Evolutionary conservation across 37 sponge, comb jelly and placozoan genomes (phyloP).

Genomic region (Haliclona indistincta): DNA sequence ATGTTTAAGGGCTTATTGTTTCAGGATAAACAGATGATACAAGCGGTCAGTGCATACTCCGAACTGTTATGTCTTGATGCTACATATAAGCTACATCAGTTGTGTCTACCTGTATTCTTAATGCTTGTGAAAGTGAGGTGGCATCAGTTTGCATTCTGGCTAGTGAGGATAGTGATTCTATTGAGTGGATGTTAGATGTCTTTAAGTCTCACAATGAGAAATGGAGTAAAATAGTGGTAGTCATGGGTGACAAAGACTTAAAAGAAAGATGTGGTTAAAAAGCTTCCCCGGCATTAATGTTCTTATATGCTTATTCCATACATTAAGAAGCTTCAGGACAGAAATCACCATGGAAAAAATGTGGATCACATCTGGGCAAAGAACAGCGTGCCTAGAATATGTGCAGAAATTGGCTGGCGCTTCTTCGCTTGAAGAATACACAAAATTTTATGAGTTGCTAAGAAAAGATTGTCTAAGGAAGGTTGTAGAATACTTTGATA

Average conservation of each 20-base stretch:
- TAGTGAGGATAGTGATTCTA: background rate
- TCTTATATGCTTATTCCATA: conserved; percentile 2
- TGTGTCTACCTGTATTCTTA: too few species aligned
- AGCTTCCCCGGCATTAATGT: background rate
- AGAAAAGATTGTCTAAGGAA: background rate
- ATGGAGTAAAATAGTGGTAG: background rate
- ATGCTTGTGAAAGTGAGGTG: conserved; percentile 4
- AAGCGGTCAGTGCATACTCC: too few species aligned
- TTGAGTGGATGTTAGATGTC: background rate
- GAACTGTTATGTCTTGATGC: too few species aligned
- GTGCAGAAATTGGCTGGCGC: conserved; percentile 28
- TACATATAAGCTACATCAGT: too few species aligned
- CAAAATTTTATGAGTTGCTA: background rate
- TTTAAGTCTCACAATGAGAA: background rate
- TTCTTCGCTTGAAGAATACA: background rate
- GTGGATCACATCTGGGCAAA: conserved; percentile 30
- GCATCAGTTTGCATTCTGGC: conserved; percentile 20
- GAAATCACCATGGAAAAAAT: conserved; percentile 5
- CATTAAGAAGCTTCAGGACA: background rate
- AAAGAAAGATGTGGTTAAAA: background rate
- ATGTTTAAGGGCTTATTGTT: too few species aligned
- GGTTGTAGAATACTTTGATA: background rate
- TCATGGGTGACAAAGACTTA: conserved; percentile 7
- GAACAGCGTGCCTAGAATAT: conserved; percentile 21
- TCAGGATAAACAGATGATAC: too few species aligned